Evolutionary conservation across 2,113 vertebrate species (phyloP).

Genomic region (Bombycilla garrulus): DNA sequence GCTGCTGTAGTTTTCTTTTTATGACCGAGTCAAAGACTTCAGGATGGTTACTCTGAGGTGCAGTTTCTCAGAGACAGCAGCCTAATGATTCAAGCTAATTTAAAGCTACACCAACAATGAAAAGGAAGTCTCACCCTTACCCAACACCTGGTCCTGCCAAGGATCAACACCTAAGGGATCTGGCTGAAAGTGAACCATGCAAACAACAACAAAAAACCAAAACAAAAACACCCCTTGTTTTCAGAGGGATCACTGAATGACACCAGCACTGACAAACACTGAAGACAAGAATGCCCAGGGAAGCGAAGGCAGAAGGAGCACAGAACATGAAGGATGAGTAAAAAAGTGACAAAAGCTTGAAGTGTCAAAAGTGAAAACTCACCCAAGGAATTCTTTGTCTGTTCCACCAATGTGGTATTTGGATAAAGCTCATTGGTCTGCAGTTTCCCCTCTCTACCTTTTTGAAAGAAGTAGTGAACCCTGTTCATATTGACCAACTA

Average conservation of each 20-base stretch:
- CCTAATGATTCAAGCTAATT: background rate
- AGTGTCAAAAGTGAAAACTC: background rate
- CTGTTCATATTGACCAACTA: background rate
- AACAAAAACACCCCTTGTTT: background rate
- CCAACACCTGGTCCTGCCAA: background rate
- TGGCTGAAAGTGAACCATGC: background rate
- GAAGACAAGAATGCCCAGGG: background rate
- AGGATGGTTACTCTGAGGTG: background rate
- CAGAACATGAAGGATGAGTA: background rate
- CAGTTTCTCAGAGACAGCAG: background rate
- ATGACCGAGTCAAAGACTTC: background rate
- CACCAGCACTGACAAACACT: background rate
- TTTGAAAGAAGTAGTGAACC: background rate
- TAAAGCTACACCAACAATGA: background rate
- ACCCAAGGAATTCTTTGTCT: background rate
- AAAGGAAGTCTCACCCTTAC: background rate
- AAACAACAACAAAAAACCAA: background rate
- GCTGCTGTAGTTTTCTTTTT: background rate
- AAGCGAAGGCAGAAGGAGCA: background rate
- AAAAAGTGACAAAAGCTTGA: background rate
- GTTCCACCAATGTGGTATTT: background rate
- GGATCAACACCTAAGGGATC: background rate
- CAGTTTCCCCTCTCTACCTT: background rate
- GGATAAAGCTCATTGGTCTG: background rate
- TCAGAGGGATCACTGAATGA: background rate